Evolutionary conservation across 1,140 invertebrate genomes (phyloP).

Genomic region (Lamellibrachia luymesi): DNA sequence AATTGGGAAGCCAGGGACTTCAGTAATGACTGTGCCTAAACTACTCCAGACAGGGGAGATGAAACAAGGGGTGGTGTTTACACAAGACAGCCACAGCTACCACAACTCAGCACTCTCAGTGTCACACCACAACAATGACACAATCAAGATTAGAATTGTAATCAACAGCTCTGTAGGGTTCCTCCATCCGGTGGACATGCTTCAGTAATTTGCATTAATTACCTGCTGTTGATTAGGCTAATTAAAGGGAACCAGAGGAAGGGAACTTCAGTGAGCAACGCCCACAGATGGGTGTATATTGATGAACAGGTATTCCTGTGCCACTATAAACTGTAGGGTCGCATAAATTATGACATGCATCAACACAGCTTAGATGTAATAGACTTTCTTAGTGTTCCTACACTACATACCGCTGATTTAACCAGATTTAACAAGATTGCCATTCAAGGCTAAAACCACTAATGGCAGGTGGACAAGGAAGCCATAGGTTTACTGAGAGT

Average conservation of each 20-base stretch:
- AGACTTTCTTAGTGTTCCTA: neutral
- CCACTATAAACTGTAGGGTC: neutral
- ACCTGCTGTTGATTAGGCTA: neutral
- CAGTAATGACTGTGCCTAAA: neutral
- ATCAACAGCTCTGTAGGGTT: neutral
- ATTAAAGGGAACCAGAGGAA: neutral
- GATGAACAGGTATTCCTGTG: neutral
- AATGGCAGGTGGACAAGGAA: too few relatives aligned
- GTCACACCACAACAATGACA: neutral
- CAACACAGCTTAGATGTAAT: neutral
- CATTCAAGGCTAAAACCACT: too few relatives aligned
- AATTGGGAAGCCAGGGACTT: neutral
- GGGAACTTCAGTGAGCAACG: neutral
- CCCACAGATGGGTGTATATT: neutral
- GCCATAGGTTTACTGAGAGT: too few relatives aligned
- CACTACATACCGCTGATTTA: too few relatives aligned
- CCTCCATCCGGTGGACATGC: neutral
- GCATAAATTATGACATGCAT: neutral
- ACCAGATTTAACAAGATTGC: too few relatives aligned
- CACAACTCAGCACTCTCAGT: neutral
- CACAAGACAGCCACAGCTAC: neutral
- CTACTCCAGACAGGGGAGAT: neutral
- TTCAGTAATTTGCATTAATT: neutral
- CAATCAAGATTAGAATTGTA: slow-evolving; percentile 5
- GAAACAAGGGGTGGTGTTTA: neutral